These are phyloP conservation scores for Drosophila ercepeae DNA, from an alignment of 1,140 invertebrate genomes.

Conservation along the genomic window DNA sequence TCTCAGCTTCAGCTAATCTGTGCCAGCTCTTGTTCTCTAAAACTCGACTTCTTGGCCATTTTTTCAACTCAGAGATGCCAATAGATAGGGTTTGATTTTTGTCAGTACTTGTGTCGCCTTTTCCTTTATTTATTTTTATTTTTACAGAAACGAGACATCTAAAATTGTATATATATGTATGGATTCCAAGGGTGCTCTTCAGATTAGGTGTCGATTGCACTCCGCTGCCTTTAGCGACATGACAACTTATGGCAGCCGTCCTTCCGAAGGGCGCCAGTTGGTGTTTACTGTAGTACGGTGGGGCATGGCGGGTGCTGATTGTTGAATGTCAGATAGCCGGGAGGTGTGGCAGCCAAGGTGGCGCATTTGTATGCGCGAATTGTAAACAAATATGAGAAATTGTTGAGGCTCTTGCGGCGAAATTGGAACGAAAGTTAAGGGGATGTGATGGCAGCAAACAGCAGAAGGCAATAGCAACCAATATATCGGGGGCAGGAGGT, in stretches of 20 bases:
- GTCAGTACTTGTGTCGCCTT: too few relatives aligned
- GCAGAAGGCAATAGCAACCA: slow-evolving; percentile 11
- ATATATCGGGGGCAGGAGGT: neutral
- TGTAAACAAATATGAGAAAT: slow-evolving; percentile 78
- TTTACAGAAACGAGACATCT: neutral
- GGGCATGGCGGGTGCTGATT: neutral
- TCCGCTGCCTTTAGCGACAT: slow-evolving; percentile 55
- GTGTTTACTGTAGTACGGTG: too few relatives aligned
- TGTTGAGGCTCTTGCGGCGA: slow-evolving; percentile 38
- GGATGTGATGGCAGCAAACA: slow-evolving; percentile 1
- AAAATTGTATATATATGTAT: neutral
- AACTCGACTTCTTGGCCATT: neutral
- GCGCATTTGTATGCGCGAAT: slow-evolving; percentile 71
- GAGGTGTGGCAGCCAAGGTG: slow-evolving; percentile 36
- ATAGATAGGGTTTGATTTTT: too few relatives aligned
- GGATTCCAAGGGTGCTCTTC: slow-evolving; percentile 23
- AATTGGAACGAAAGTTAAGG: slow-evolving; percentile 33
- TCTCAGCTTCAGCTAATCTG: slow-evolving; percentile 32
- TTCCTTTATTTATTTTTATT: neutral
- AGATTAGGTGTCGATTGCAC: slow-evolving; percentile 75
- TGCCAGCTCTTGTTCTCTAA: slow-evolving; percentile 32
- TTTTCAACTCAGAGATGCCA: too few relatives aligned
- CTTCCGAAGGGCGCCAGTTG: neutral
- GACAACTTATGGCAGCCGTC: slow-evolving; percentile 54
- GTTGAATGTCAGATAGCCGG: neutral